Percentiles rank a stretch among this genome's conserved stretches.
Conservation (phyloP, 2,797 vertebrate species). For the Urosaurus nigricauda region DNA sequence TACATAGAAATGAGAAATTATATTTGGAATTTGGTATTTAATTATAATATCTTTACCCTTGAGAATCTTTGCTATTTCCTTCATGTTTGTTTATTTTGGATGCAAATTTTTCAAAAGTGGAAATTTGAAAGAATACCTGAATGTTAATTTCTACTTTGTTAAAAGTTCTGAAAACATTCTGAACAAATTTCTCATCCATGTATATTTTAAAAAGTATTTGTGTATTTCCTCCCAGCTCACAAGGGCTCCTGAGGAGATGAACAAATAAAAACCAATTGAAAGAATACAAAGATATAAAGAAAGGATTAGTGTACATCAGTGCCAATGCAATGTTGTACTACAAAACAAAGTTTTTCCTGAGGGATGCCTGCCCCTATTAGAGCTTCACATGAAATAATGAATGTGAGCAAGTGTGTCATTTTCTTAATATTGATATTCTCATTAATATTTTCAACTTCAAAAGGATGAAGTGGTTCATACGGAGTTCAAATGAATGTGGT, state of each 20-base stretch:
- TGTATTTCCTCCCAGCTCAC: too few species aligned
- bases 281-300: not conserved
- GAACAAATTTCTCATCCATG: not conserved
- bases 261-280: too few species aligned
- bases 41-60: too few species aligned
- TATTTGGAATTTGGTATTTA: too few species aligned
- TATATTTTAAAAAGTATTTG: too few species aligned
- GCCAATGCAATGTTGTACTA: conserved; percentile 53
- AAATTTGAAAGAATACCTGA: not conserved
- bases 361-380: conserved; percentile 46
- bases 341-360: conserved; percentile 35
- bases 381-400: conserved; percentile 53
- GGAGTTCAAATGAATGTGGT: conserved; percentile 69
- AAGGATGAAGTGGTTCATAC: conserved; percentile 65
- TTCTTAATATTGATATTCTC: conserved; percentile 61
- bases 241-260: too few species aligned
- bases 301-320: not conserved
- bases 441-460: conserved; percentile 67
- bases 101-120: not conserved
- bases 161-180: not conserved
- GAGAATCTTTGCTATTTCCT: too few species aligned
- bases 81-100: too few species aligned
- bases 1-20: too few species aligned
- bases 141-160: not conserved
- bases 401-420: conserved; percentile 43